These are phyloP conservation scores for Diabrotica undecimpunctata DNA, from an alignment of 1,140 invertebrate species.

Conservation along the genomic window DNA sequence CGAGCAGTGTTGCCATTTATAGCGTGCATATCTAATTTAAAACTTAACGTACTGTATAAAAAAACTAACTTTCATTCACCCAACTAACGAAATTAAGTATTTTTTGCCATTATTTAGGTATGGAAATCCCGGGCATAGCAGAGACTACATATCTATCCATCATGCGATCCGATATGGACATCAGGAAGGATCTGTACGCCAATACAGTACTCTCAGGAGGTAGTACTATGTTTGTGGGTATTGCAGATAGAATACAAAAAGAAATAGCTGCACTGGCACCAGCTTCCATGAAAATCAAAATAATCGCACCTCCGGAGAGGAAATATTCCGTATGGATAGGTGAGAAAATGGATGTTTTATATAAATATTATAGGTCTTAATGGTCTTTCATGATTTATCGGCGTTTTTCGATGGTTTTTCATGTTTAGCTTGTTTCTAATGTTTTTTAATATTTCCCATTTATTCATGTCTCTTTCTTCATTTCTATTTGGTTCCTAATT, in stretches of 20 bases:
- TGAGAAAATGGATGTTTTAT: background rate
- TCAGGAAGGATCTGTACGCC: slow-evolving; percentile 80
- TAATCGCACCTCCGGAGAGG: slow-evolving; percentile 80
- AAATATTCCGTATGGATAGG: slow-evolving; percentile 78
- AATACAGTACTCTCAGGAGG: slow-evolving; percentile 81
- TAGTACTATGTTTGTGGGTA: slow-evolving; percentile 82
- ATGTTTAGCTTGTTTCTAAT: too few relatives aligned
- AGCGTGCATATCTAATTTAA: too few relatives aligned
- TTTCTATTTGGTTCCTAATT: too few relatives aligned
- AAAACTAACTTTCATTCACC: background rate
- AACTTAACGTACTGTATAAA: background rate
- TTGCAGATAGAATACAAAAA: slow-evolving; percentile 71
- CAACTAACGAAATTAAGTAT: background rate
- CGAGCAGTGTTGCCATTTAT: too few relatives aligned
- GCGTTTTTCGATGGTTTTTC: too few relatives aligned
- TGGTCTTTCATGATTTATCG: too few relatives aligned
- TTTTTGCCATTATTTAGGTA: slow-evolving; percentile 45
- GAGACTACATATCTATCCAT: slow-evolving; percentile 82
- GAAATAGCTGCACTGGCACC: slow-evolving; percentile 75
- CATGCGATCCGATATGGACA: slow-evolving; percentile 78
- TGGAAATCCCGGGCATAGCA: slow-evolving; percentile 72
- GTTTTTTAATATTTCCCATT: too few relatives aligned
- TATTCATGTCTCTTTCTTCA: too few relatives aligned
- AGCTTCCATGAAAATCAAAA: slow-evolving; percentile 76
- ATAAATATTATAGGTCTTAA: too few relatives aligned